A percentile compares a stretch with the other conserved stretches of the same genome.
Conservation (phyloP, 2,888 invertebrate genomes). For the Pseudoips prasinana region DNA sequence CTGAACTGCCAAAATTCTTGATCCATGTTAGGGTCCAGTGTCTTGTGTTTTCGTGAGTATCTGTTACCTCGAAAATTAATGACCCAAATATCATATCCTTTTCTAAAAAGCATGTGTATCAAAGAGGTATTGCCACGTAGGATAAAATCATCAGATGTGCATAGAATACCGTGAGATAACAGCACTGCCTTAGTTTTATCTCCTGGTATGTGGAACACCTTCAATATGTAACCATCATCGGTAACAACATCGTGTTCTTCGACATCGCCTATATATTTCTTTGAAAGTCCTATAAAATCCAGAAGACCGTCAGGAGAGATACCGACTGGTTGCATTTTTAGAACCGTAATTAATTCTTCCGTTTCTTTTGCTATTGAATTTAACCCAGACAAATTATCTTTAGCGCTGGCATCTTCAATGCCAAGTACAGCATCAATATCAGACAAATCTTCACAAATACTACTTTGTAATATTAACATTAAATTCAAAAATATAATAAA, state of each 20-base stretch:
- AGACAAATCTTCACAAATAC: too few species aligned
- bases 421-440: too few species aligned
- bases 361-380: too few species aligned
- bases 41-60: slow-evolving; percentile 15
- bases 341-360: too few species aligned
- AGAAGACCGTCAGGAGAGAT: slow-evolving; percentile 2
- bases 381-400: too few species aligned
- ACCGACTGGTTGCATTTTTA: too few species aligned
- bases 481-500: too few species aligned
- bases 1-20: slow-evolving; percentile 17
- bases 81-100: slow-evolving; percentile 17
- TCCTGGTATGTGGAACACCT: background rate
- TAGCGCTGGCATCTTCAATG: too few species aligned
- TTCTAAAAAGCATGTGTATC: slow-evolving; percentile 2
- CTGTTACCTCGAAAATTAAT: slow-evolving; percentile 18
- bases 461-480: too few species aligned
- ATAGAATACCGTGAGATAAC: slow-evolving; percentile 1
- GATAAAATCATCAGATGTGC: slow-evolving; percentile 9
- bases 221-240: background rate
- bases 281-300: slow-evolving; percentile 9
- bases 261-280: slow-evolving; percentile 9
- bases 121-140: slow-evolving; percentile 12
- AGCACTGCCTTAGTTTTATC: slow-evolving; percentile 2
- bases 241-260: background rate
- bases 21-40: slow-evolving; percentile 11